phyloP scores from a whole-genome alignment of 2,888 invertebrate genomes.

The Sepiola atlantica region DNA sequence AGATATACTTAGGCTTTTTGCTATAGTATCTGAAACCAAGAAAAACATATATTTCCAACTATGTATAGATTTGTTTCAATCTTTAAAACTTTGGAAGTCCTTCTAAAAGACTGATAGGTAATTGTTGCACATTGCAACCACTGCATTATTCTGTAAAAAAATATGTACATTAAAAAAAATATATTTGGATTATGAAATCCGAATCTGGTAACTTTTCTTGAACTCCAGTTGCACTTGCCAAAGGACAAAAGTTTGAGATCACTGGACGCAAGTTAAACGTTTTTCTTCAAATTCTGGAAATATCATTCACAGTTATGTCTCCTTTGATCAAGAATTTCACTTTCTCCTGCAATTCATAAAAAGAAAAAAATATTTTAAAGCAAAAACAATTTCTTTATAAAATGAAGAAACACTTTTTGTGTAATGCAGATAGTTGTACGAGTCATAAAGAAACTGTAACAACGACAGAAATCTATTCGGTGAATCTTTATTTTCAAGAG shows the following conservation, averaged over 20 bases:
- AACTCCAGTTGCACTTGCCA: neutral
- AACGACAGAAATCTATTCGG: slow-evolving; percentile 41
- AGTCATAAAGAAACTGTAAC: slow-evolving; percentile 43
- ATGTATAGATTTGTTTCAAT: slow-evolving; percentile 12
- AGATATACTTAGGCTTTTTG: slow-evolving; percentile 45
- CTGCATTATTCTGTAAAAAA: neutral
- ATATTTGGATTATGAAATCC: neutral
- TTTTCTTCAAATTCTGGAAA: slow-evolving; percentile 34
- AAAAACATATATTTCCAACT: slow-evolving; percentile 32
- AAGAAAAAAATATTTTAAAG: neutral
- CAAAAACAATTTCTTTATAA: neutral
- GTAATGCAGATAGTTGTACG: slow-evolving; percentile 43
- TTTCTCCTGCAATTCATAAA: slow-evolving; percentile 14
- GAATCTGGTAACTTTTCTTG: neutral
- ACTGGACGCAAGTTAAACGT: neutral
- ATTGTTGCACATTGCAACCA: slow-evolving; percentile 32
- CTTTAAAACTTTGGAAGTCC: slow-evolving; percentile 20
- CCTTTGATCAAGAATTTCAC: slow-evolving; percentile 37
- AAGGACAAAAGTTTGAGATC: slow-evolving; percentile 20
- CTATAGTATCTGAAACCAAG: slow-evolving; percentile 20
- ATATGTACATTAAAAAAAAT: neutral
- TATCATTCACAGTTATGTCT: slow-evolving; percentile 44
- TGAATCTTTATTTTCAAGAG: neutral
- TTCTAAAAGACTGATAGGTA: slow-evolving; percentile 6
- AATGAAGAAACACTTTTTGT: slow-evolving; percentile 15